Evolutionary conservation across 2,888 invertebrate genomes (phyloP).

Genomic region (Blastobasis adustella): DNA sequence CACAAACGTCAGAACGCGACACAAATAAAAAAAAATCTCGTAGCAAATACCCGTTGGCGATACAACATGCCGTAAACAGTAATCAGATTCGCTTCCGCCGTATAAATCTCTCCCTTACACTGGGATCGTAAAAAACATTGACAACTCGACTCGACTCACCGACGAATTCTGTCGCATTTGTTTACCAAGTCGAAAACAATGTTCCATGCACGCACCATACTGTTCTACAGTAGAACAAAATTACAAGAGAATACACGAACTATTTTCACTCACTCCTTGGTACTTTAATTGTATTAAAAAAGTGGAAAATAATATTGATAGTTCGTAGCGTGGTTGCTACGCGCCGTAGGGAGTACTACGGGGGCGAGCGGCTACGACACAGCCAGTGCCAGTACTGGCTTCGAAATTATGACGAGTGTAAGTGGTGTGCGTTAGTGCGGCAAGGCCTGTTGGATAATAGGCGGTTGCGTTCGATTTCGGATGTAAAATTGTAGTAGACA

Average conservation of each 20-base stretch:
- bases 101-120: too few species aligned
- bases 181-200: too few species aligned
- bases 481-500: not conserved
- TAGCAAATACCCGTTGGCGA: too few species aligned
- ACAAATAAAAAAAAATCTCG: too few species aligned
- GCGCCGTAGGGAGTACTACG: constrained; percentile 27
- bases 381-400: constrained; percentile 24
- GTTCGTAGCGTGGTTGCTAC: constrained; percentile 28
- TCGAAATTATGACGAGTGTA: constrained; percentile 8
- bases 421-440: constrained; percentile 7
- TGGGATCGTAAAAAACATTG: not conserved
- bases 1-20: too few species aligned
- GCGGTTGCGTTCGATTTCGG: not conserved
- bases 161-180: too few species aligned
- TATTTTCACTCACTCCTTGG: not conserved
- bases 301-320: constrained; percentile 1
- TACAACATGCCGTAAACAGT: too few species aligned
- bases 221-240: not conserved
- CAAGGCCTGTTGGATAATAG: not conserved
- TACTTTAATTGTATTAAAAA: not conserved
- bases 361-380: constrained; percentile 37
- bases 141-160: not conserved
- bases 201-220: too few species aligned
- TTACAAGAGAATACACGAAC: not conserved
- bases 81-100: too few species aligned